Evolutionary conservation across 2,888 invertebrate genomes (phyloP).

Genomic region (Synergus laeviventris): DNA sequence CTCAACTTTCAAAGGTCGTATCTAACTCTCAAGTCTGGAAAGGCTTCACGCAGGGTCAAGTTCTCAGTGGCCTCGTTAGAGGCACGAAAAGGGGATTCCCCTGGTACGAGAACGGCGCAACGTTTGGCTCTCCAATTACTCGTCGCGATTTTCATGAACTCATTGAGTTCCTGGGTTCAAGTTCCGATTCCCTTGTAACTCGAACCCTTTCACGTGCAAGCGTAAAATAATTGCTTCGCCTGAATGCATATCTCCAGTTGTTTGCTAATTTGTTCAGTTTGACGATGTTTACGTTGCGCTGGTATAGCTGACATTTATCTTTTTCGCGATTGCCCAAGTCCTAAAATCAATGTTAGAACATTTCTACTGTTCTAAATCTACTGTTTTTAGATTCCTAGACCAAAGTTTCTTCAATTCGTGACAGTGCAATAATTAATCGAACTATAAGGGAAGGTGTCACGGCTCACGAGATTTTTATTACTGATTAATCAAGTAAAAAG

Average conservation of each 20-base stretch:
- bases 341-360: background rate
- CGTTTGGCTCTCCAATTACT: slow-evolving; percentile 64
- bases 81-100: slow-evolving; percentile 62
- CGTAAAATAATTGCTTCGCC: slow-evolving; percentile 72
- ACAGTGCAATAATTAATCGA: too few species aligned
- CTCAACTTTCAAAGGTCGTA: slow-evolving; percentile 25
- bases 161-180: slow-evolving; percentile 38
- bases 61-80: slow-evolving; percentile 74
- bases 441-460: too few species aligned
- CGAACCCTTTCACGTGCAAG: slow-evolving; percentile 40
- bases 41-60: slow-evolving; percentile 65
- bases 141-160: slow-evolving; percentile 44
- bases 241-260: slow-evolving; percentile 70
- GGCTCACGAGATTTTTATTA: too few species aligned
- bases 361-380: background rate
- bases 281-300: slow-evolving; percentile 57
- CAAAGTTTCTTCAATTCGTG: too few species aligned
- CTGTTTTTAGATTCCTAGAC: too few species aligned
- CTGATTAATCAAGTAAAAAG: too few species aligned
- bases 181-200: slow-evolving; percentile 38
- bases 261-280: slow-evolving; percentile 71
- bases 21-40: slow-evolving; percentile 20
- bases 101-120: slow-evolving; percentile 40
- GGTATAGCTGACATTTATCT: slow-evolving; percentile 1
- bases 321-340: background rate